Base-by-base conservation (phyloP, 2,888 invertebrate genomes). In the Nudaria mundana region DNA sequence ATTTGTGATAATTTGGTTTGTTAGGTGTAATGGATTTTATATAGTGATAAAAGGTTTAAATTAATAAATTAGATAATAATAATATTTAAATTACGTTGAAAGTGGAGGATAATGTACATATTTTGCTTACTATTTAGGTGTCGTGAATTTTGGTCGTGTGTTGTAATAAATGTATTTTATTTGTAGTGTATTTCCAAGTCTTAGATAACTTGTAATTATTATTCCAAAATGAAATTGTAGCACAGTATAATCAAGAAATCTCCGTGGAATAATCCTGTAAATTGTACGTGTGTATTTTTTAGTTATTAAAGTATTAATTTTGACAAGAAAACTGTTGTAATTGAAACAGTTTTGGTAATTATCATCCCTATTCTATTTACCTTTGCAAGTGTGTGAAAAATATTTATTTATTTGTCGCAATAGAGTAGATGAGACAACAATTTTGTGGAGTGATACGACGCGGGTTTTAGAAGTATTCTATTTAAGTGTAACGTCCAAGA, bases 401-500 rank as follows among this genome's bases (percentile, higher is more conserved):
- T 36, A 24, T 26, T 34, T 71, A 62, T 58, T 63, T 43, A 56
- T 65, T 71, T 66, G n/a, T 62, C 59, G 56, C 65, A 65, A 51
- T 69, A 63, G 52, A 52, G 38, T 47, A 48, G 38, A 48, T 49
- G 25, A 48, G 63, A 48, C 66, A 63, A 57, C 56, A 58, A 45
- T 63, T 64, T 66, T 48, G 55, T 66, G 71, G 67, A 72, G 67
- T 75, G 76, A 67, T 69, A 68, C 85, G 80, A 87, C 87, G 87
- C 87, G 87, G 87, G 87, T 78, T 83, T 57, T 81, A 86, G 82
- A 75, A 82, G 73, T 86, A 84, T 85, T 85, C 78, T 84, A 86
- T 81, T 81, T 87, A 86, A 87, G 87, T 79, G 85, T 83, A 87
- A 87, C 87, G 86, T 82, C 82, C 85, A 88, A 88, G 87, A 88